These are phyloP conservation scores for Orchestes rusci DNA, from an alignment of 2,888 invertebrate genomes.

Conservation along the genomic window DNA sequence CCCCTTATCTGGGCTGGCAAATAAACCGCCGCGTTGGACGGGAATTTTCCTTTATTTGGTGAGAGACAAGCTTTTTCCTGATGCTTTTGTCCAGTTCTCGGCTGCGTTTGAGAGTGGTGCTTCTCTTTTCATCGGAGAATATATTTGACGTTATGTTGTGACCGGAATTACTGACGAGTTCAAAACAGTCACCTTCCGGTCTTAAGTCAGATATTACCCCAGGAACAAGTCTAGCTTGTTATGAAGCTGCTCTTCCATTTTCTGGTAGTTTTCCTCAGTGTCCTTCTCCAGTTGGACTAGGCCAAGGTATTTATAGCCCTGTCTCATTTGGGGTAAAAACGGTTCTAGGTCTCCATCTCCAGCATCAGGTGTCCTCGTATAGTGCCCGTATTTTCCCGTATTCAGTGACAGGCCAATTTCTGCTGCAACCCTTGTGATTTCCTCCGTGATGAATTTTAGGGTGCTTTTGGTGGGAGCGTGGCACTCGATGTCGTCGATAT, in stretches of 20 bases:
- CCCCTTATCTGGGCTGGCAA: constrained; percentile 8
- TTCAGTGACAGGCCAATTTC: background rate
- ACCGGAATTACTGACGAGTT: constrained; percentile 13
- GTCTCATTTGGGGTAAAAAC: background rate
- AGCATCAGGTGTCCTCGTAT: background rate
- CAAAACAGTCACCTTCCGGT: constrained; percentile 8
- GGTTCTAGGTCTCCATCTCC: background rate
- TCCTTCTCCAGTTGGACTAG: too few species aligned
- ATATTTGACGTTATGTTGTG: constrained; percentile 10
- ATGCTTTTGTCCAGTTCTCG: constrained; percentile 1
- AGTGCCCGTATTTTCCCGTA: background rate
- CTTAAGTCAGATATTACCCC: constrained; percentile 10
- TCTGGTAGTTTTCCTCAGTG: too few species aligned
- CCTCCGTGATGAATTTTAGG: background rate
- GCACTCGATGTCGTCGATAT: background rate
- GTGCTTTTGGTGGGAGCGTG: background rate
- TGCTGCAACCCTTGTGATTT: background rate
- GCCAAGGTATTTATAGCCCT: background rate
- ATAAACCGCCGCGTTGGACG: constrained; percentile 16
- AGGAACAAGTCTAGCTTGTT: constrained; percentile 8
- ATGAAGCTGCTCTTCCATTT: background rate
- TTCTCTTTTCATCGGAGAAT: constrained; percentile 13
- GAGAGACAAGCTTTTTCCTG: constrained; percentile 9
- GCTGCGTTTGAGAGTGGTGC: constrained; percentile 9
- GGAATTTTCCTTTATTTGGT: constrained; percentile 12